Percentiles rank a stretch among this genome's conserved stretches.
Evolutionary conservation across 2,888 invertebrate species (phyloP).

Genomic region (Nephrotoma guestfalica): DNA sequence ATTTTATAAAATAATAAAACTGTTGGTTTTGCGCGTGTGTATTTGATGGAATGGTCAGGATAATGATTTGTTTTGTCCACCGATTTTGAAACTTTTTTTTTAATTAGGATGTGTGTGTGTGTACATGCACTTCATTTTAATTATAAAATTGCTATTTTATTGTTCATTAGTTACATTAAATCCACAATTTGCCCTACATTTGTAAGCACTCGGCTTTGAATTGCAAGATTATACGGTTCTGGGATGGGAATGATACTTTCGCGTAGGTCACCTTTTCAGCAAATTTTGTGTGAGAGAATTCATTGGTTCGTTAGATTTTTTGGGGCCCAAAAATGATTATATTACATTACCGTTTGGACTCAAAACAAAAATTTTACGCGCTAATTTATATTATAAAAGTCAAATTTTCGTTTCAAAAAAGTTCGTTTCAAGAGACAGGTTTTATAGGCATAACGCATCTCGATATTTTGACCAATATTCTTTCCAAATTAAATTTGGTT

Average conservation of each 20-base stretch:
- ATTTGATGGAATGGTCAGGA: neutral
- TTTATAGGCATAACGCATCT: no score
- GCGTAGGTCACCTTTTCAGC: no score
- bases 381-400: no score
- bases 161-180: neutral
- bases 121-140: neutral
- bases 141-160: neutral
- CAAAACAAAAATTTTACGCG: no score
- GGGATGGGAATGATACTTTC: neutral
- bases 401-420: no score
- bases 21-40: neutral
- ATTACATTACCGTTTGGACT: no score
- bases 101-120: neutral
- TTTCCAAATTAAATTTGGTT: no score
- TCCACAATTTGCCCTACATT: neutral
- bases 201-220: neutral
- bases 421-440: no score
- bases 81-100: neutral
- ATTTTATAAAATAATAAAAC: neutral
- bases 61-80: neutral
- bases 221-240: neutral
- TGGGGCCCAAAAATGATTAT: no score
- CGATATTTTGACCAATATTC: no score
- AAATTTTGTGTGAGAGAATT: no score
- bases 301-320: no score